Conservation (phyloP, 2,113 vertebrate genomes). For the Etheostoma spectabile region DNA sequence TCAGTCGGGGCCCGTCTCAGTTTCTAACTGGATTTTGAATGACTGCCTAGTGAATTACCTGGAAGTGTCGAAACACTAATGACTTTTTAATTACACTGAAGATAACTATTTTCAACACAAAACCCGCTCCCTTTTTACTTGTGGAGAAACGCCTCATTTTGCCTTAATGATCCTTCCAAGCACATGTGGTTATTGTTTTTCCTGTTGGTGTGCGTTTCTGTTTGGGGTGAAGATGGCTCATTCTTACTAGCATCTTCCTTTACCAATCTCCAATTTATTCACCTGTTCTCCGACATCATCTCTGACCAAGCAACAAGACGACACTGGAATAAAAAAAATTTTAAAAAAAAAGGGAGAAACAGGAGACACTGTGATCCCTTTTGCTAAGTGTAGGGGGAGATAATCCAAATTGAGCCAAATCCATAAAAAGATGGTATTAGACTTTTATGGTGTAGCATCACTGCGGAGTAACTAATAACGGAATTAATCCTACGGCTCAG, state of each 20-base stretch:
- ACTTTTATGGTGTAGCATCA: constrained; percentile 51
- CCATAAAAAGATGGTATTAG: constrained; percentile 69
- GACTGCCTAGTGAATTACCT: constrained; percentile 83
- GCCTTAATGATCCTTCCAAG: constrained; percentile 62
- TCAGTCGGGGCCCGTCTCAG: constrained; percentile 60
- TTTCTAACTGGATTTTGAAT: constrained; percentile 78
- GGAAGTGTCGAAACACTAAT: constrained; percentile 79
- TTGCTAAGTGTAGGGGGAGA: constrained; percentile 28
- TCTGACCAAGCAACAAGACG: constrained; percentile 46
- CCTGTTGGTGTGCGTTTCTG: constrained; percentile 5
- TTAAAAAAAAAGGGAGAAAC: constrained; percentile 2
- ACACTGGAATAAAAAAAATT: constrained; percentile 12
- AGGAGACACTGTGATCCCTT: constrained; percentile 31
- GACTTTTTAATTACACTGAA: constrained; percentile 84
- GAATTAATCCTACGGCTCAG: constrained; percentile 66
- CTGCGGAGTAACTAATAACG: constrained; percentile 68
- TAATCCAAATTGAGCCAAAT: constrained; percentile 72
- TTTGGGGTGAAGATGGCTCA: constrained; percentile 9
- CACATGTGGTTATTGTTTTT: constrained; percentile 44
- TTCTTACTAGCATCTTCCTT: constrained; percentile 37
- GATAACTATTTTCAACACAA: constrained; percentile 69
- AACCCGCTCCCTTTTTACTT: constrained; percentile 49
- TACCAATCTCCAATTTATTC: constrained; percentile 47
- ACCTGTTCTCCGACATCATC: constrained; percentile 37
- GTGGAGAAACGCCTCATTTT: constrained; percentile 60